Conservation (phyloP, 1,140 invertebrate genomes). For the Goniozus legneri region DNA sequence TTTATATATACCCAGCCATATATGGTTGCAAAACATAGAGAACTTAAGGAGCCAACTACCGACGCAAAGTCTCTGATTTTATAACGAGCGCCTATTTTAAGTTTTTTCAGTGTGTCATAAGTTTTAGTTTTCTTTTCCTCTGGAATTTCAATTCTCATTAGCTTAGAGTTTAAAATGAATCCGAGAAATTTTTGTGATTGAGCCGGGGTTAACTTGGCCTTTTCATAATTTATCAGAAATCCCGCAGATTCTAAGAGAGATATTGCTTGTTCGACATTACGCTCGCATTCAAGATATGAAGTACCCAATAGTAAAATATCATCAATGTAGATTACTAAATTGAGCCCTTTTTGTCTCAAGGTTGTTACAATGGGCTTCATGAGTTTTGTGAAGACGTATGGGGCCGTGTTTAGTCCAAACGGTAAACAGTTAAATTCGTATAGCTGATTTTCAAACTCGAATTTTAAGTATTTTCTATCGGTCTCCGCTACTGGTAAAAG, state of each 20-base stretch:
- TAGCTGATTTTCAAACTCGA: constrained; percentile 13
- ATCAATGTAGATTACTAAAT: constrained; percentile 31
- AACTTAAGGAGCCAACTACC: constrained; percentile 20
- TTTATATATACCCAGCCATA: constrained; percentile 29
- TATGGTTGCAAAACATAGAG: constrained; percentile 18
- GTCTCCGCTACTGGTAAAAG: not conserved
- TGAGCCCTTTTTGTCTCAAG: constrained; percentile 12
- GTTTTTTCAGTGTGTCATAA: constrained; percentile 6
- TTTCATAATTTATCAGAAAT: constrained; percentile 24
- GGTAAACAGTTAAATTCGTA: constrained; percentile 26
- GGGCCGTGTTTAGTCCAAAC: constrained; percentile 27
- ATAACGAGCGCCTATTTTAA: constrained; percentile 7
- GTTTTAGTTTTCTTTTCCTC: constrained; percentile 13
- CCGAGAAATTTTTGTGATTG: constrained; percentile 22
- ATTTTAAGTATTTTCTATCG: constrained; percentile 12
- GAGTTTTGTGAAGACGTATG: constrained; percentile 34
- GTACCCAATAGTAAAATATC: constrained; percentile 28
- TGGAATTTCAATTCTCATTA: constrained; percentile 20
- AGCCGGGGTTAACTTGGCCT: constrained; percentile 19
- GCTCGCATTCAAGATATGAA: constrained; percentile 1
- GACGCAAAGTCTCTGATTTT: constrained; percentile 25
- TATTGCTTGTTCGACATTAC: constrained; percentile 8
- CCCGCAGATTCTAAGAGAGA: constrained; percentile 17
- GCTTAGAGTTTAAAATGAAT: constrained; percentile 17
- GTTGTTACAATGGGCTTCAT: constrained; percentile 23